These are phyloP conservation scores for Rhadina sibilatrix DNA, from an alignment of 2,113 vertebrate species.

Conservation along the genomic window DNA sequence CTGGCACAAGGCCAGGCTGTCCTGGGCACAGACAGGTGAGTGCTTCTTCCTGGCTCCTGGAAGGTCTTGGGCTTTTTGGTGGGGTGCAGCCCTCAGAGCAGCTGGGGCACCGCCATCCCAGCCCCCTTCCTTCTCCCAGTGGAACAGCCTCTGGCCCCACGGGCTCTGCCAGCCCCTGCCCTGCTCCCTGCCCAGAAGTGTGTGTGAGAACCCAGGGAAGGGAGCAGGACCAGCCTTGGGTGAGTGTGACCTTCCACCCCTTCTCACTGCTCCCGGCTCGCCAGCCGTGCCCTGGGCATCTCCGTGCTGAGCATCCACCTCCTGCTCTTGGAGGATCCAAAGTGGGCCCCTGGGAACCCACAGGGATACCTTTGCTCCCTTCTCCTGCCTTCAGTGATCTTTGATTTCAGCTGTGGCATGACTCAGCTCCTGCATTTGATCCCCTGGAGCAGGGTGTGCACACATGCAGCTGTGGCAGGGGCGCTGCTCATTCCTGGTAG, in stretches of 20 bases:
- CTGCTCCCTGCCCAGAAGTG: not conserved
- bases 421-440: slow-evolving; percentile 57
- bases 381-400: slow-evolving; percentile 2
- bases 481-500: not conserved
- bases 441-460: not conserved
- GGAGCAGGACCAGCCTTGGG: not conserved
- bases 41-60: not conserved
- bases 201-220: not conserved
- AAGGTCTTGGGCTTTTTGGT: accelerated
- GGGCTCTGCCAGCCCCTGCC: not conserved
- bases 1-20: accelerated
- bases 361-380: not conserved
- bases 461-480: not conserved
- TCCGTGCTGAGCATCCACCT: not conserved
- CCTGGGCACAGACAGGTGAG: not conserved
- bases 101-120: not conserved
- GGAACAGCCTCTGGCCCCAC: not conserved
- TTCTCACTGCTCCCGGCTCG: not conserved
- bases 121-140: not conserved
- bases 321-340: not conserved
- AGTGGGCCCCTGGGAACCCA: not conserved
- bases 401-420: not conserved
- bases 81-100: not conserved
- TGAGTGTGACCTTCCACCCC: not conserved
- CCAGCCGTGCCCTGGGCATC: not conserved